Base-by-base conservation (phyloP, 2,888 invertebrate genomes). In the Mellilla xanthometata region DNA sequence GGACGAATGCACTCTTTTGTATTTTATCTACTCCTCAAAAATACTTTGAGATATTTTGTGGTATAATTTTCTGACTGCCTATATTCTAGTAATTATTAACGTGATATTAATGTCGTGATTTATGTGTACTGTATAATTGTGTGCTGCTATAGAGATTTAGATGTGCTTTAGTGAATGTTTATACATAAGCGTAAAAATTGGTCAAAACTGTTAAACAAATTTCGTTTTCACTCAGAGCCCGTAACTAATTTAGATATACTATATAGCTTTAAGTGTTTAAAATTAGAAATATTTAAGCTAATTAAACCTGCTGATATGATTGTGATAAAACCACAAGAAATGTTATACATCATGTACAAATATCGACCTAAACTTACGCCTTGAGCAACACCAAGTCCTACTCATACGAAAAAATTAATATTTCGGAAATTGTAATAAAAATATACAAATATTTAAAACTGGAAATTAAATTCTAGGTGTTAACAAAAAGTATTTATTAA, bases 211-310 rank as follows among this genome's bases (percentile, higher is more conserved):
- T n/a, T n/a, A n/a, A n/a, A n/a, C n/a, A n/a, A n/a, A n/a, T n/a
- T n/a, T 19, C 2, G 8, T 24, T 45, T 49, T 53, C 46, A 81
- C 84, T 86, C 85, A 81, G 74, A 78, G 75, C 73, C 68, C 62
- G 65, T 47, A 33, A 55, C 59, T 52, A 50, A 33, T 39, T 38
- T 59, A 66, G 74, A 72, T 70, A 59, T 62, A 78, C 85, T 1
- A n/a, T 85, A 80, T 87, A 89, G 89, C 88, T 89, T 88, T 89
- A 87, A 87, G 86, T 89, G 88, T 89, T 81, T 71, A 69, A 70
- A 72, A 72, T n/a, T n/a, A 74, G 65, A 73, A 78, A 72, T 65
- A 75, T 80, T 72, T 81, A 34, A 77, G 70, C 76, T 69, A 80
- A 39, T 80, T 71, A 4, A 27, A 35, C 4, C 13, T 2, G 9